A percentile compares a stretch with the other conserved stretches of the same genome.
Conservation (phyloP, 92 coral and sea anemone genomes). For the Zoanthus sansibaricus region DNA sequence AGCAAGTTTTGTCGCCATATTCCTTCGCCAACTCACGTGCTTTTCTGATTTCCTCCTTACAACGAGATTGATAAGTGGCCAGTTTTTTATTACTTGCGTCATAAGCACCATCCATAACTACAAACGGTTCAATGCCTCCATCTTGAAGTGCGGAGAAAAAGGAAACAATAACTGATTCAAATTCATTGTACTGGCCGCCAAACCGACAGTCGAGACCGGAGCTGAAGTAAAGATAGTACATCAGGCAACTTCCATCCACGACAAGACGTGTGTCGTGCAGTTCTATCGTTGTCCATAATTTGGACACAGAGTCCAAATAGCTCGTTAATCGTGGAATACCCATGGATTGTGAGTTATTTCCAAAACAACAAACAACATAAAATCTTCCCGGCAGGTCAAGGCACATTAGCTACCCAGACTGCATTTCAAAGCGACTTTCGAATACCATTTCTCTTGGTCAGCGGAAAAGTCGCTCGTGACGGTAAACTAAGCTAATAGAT, state of each 20-base stretch:
- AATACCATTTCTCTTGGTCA: constrained; percentile 22
- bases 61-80: constrained; percentile 59
- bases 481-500: no score
- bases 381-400: not conserved
- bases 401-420: constrained; percentile 7
- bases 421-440: constrained; percentile 18
- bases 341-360: constrained; percentile 37
- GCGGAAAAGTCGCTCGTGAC: not conserved
- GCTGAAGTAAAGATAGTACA: constrained; percentile 59
- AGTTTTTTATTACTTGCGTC: constrained; percentile 78
- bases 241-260: constrained; percentile 84
- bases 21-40: constrained; percentile 49
- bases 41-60: constrained; percentile 41
- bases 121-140: constrained; percentile 68
- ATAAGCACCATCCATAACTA: constrained; percentile 83
- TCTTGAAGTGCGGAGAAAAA: constrained; percentile 73
- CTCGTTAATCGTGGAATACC: constrained; percentile 83
- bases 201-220: constrained; percentile 63
- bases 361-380: no score
- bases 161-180: constrained; percentile 54
- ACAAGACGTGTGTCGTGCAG: constrained; percentile 73
- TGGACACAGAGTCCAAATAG: constrained; percentile 60
- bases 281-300: constrained; percentile 66
- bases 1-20: constrained; percentile 9
- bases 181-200: constrained; percentile 88